Evolutionary conservation across 2,888 invertebrate genomes (phyloP), one percentile per base, ranked within the genome.

Genomic region (Cancer borealis): DNA sequence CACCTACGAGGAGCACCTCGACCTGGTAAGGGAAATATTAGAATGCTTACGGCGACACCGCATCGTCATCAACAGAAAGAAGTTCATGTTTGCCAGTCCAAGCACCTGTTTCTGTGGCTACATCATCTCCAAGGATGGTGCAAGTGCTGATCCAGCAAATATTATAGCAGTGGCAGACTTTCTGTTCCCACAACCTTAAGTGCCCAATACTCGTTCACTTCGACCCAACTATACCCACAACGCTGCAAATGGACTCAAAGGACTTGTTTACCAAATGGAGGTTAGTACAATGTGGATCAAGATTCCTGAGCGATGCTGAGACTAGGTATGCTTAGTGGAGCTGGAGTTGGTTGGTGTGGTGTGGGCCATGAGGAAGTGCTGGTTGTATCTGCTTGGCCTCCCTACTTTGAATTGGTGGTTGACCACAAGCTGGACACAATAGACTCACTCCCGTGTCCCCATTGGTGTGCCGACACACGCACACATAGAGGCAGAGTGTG

Each of bases 281-380:
- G 60, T 92, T 92, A 26, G 66, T 95, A 17, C 49, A 95, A 91
- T 93, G 79, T 92, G 87, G 92, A 17, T 92, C 92, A 47, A 10
- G 93, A 10, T 90, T 95, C 73, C 89, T 92, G n/a, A 60, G 87
- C 46, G 95, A 95, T 47, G 66, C 92, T 3, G 95, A 95, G 12
- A 66, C 91, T 26, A 54, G 95, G 14, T 95, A 95, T 84, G 92
- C 95, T 60, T 92, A n/a, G 47, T 93, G 12, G 95, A 95, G 93
- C 92, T 95, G 66, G 92, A 95, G 73, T n/a, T 95, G 21, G 10
- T 89, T 14, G 95, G 88, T 8, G 93, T 39, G 0, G 93, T 93
- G 1, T 95, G 95, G 95, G 92, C 89, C 14, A 87, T 95, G 89
- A 45, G 3, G 3, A 95, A 92, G 54, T 95, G 95, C 84, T 66